Conservation (phyloP, 2,113 vertebrate genomes). For the Zosterops pallidus region DNA sequence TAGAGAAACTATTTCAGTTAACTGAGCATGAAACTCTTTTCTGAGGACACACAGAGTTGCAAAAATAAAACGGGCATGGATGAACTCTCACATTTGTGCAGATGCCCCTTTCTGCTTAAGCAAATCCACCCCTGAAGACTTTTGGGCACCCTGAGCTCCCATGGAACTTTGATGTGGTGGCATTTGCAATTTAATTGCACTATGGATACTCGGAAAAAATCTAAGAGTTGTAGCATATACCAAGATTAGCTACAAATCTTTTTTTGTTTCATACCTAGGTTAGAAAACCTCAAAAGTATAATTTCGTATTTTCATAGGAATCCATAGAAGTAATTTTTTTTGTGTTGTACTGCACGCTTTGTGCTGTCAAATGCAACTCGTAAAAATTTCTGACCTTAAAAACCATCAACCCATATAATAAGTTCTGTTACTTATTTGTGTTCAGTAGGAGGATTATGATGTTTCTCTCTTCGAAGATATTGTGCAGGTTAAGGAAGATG, state of each 20-base stretch:
- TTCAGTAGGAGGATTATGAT: background rate
- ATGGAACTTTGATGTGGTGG: background rate
- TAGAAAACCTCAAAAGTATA: background rate
- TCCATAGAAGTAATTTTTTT: background rate
- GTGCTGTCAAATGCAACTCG: background rate
- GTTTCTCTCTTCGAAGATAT: background rate
- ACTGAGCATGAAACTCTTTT: background rate
- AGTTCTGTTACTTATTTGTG: background rate
- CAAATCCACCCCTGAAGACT: background rate
- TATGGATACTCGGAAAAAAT: background rate
- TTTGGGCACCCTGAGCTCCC: background rate
- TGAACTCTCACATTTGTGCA: background rate
- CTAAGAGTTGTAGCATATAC: background rate
- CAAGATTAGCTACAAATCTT: background rate
- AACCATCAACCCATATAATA: background rate
- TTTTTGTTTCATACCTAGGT: background rate
- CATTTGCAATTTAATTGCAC: background rate
- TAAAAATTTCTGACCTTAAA: background rate
- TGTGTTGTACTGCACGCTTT: background rate
- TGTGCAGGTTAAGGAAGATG: background rate
- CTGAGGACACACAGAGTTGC: background rate
- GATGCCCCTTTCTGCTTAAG: background rate
- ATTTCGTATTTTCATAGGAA: background rate
- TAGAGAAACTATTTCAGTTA: background rate
- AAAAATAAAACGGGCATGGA: background rate